A percentile compares a stretch with the other conserved stretches of the same genome.
Conservation (phyloP, 2,113 vertebrate species). For the Caranx melampygus region DNA sequence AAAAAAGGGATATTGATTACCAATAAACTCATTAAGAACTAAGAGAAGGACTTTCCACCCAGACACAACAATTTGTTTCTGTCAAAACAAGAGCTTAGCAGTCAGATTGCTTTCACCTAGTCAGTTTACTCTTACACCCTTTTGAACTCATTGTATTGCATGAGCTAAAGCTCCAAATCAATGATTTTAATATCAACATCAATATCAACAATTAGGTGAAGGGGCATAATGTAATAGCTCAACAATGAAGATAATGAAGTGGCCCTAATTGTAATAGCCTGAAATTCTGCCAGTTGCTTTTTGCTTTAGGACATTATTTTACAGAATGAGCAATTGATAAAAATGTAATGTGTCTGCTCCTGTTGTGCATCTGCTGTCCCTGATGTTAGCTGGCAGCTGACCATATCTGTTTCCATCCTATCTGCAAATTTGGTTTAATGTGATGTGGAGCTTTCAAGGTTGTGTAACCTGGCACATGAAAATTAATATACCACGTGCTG, state of each 20-base stretch:
- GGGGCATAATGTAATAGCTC: background rate
- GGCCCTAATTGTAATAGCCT: slow-evolving; percentile 6
- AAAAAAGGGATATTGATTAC: slow-evolving; percentile 68
- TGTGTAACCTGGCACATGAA: slow-evolving; percentile 17
- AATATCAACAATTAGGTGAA: slow-evolving; percentile 2
- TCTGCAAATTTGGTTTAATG: slow-evolving; percentile 16
- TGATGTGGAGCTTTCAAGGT: slow-evolving; percentile 25
- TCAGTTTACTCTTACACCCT: slow-evolving; percentile 30
- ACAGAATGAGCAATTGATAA: slow-evolving; percentile 46
- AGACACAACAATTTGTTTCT: slow-evolving; percentile 63
- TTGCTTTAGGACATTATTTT: slow-evolving; percentile 41
- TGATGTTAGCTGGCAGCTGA: slow-evolving; percentile 57
- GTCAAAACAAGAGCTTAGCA: slow-evolving; percentile 61
- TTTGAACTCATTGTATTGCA: slow-evolving; percentile 46
- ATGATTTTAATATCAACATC: background rate
- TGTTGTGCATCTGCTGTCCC: slow-evolving; percentile 59
- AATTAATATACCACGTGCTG: background rate
- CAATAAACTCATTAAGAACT: slow-evolving; percentile 75
- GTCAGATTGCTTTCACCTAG: slow-evolving; percentile 42
- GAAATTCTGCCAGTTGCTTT: slow-evolving; percentile 13
- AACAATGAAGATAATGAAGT: slow-evolving; percentile 3
- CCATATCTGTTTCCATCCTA: slow-evolving; percentile 30
- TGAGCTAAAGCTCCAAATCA: background rate
- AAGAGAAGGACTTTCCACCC: slow-evolving; percentile 34
- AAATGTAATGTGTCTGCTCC: slow-evolving; percentile 50